Conservation (phyloP, 1,140 invertebrate species). For the Pachyrhynchus sulphureomaculatus region DNA sequence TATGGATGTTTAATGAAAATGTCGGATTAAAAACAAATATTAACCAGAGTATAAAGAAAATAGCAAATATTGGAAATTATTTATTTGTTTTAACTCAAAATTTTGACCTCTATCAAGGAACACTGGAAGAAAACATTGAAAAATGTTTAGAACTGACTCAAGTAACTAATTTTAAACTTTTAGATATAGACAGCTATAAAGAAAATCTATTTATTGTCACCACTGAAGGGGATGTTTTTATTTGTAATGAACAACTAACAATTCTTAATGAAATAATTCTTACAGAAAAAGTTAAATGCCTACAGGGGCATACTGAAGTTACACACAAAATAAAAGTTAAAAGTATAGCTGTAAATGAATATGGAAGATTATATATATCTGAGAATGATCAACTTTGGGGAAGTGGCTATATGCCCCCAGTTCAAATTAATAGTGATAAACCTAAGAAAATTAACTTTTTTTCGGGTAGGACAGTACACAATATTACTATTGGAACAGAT, state of each 20-base stretch:
- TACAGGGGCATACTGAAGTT: constrained; percentile 63
- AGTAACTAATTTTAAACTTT: constrained; percentile 22
- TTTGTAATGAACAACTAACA: constrained; percentile 57
- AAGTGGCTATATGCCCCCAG: constrained; percentile 69
- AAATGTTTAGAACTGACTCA: constrained; percentile 31
- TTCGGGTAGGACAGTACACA: constrained; percentile 63
- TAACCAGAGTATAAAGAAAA: constrained; percentile 40
- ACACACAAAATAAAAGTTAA: constrained; percentile 64
- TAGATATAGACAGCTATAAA: constrained; percentile 63
- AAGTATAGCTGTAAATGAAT: constrained; percentile 61
- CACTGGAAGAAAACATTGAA: constrained; percentile 32
- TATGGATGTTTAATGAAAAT: constrained; percentile 40
- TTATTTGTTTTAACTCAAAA: constrained; percentile 40
- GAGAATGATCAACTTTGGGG: constrained; percentile 73
- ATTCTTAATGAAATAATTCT: constrained; percentile 62
- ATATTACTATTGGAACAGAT: constrained; percentile 64
- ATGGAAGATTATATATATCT: constrained; percentile 64
- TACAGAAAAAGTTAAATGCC: constrained; percentile 64
- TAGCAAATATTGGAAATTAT: constrained; percentile 43
- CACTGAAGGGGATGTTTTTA: constrained; percentile 61
- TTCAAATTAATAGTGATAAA: constrained; percentile 60
- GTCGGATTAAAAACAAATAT: constrained; percentile 20
- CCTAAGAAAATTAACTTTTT: constrained; percentile 70
- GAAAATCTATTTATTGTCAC: constrained; percentile 63
- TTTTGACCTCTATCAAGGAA: constrained; percentile 41